Evolutionary conservation across 2,113 vertebrate species (phyloP), one percentile per base, ranked within the genome.

Genomic region (Limanda limanda): DNA sequence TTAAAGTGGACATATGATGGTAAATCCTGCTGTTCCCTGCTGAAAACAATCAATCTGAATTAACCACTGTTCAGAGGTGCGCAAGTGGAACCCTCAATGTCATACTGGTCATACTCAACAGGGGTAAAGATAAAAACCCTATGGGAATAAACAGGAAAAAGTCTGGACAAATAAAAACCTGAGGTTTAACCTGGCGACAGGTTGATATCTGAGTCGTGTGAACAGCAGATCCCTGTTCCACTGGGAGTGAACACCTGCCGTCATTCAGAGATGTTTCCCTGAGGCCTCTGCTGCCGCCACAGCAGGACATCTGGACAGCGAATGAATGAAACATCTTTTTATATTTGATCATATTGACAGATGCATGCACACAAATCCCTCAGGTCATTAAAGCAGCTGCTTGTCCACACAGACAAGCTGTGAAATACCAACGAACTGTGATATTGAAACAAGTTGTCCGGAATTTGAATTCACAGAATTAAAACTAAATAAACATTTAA

Each of bases 261-360:
- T 64, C 14, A 74, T 71, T 82, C 55, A 66, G 79, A 5, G 18
- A 67, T 14, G 1, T 60, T 71, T 79, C 65, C 65, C 72, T 6
- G 66, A 74, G 63, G 52, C 66, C 68, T 74, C 68, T 12, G 61
- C 48, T 52, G 20, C 82, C 51, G 71, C 71, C 71, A 61, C 68
- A 57, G 79, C 76, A 42, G 79, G 78, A 84, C 89, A 67, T 82
- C 73, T 84, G 68, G 72, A 85, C 78, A 48, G 58, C 14, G 45
- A 61, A 48, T 60, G 60, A 55, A 56, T 57, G 76, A 62, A 68
- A 55, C 21, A 21, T 48, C 76, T 74, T 74, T 45, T 74, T 45
- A 8, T 87, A 88, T 88, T 84, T 78, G 64, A 65, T 47, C 74
- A 45, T 55, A 88, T 7, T 87, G 87, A 90, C 87, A 87, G 87